Conservation (phyloP, 2,888 invertebrate genomes). For the Chalcosyrphus nemorum region DNA sequence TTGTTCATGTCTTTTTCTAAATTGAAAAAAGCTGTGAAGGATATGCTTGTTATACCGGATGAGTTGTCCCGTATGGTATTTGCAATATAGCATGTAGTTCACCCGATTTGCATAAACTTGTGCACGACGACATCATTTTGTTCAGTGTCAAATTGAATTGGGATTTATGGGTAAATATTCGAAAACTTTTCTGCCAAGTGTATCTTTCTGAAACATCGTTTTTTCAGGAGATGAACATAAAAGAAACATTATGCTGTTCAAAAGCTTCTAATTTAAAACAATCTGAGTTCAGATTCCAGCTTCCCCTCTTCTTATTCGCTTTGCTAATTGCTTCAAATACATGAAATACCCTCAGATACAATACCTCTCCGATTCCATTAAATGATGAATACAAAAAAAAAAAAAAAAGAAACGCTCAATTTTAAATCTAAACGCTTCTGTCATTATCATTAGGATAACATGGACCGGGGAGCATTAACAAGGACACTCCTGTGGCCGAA, state of each 20-base stretch:
- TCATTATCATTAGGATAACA: constrained; percentile 16
- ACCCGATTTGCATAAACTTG: too few species aligned
- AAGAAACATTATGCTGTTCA: too few species aligned
- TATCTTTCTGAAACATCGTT: too few species aligned
- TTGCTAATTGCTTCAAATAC: neutral
- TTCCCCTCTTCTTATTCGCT: too few species aligned
- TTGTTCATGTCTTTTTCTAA: neutral
- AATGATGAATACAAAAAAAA: neutral
- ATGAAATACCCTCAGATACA: neutral
- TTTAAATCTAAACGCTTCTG: constrained; percentile 31
- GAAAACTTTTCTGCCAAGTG: too few species aligned
- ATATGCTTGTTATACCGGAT: neutral
- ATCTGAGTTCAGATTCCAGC: too few species aligned
- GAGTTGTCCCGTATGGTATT: neutral
- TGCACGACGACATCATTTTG: too few species aligned
- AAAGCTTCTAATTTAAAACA: too few species aligned
- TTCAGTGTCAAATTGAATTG: too few species aligned
- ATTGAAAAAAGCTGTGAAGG: neutral
- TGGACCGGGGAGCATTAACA: neutral
- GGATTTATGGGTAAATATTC: too few species aligned
- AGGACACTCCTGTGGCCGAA: constrained; percentile 8
- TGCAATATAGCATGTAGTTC: too few species aligned
- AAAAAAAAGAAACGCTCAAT: neutral
- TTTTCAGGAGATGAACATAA: too few species aligned
- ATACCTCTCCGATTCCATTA: neutral